Evolutionary conservation across 2,888 invertebrate species (phyloP).

Genomic region (Drosophila kanekoi): DNA sequence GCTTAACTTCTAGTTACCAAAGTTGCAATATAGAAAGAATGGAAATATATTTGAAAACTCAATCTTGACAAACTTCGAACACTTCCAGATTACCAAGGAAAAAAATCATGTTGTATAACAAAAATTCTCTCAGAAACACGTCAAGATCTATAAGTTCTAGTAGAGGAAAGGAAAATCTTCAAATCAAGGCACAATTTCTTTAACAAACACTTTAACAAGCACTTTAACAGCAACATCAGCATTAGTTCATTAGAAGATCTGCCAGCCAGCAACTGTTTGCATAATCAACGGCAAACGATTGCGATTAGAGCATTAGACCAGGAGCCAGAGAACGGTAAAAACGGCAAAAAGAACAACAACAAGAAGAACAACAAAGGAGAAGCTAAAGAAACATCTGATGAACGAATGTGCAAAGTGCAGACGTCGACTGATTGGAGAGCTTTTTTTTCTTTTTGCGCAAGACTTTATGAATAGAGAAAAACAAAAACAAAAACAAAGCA

Average conservation of each 20-base stretch:
- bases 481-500: slow-evolving; percentile 45
- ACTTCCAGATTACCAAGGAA: no score
- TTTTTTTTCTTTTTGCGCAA: slow-evolving; percentile 28
- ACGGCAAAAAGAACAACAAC: not conserved
- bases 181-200: not conserved
- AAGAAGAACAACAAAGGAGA: not conserved
- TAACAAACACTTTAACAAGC: not conserved
- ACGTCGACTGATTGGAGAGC: slow-evolving; percentile 58
- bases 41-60: no score
- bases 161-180: not conserved
- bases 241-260: slow-evolving; percentile 18
- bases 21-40: no score
- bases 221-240: not conserved
- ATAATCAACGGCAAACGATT: slow-evolving; percentile 21
- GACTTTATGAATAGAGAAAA: slow-evolving; percentile 18
- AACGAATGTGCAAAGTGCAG: slow-evolving; percentile 47
- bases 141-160: not conserved
- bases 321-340: slow-evolving; percentile 3
- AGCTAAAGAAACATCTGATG: slow-evolving; percentile 14
- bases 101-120: no score
- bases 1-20: no score
- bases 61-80: no score
- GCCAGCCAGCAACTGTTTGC: slow-evolving; percentile 7
- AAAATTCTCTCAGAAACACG: not conserved
- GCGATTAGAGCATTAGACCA: slow-evolving; percentile 25